A percentile compares a stretch with the other conserved stretches of the same genome.
phyloP scores from a whole-genome alignment of 1,140 invertebrate species.

The Euglossa dilemma region DNA sequence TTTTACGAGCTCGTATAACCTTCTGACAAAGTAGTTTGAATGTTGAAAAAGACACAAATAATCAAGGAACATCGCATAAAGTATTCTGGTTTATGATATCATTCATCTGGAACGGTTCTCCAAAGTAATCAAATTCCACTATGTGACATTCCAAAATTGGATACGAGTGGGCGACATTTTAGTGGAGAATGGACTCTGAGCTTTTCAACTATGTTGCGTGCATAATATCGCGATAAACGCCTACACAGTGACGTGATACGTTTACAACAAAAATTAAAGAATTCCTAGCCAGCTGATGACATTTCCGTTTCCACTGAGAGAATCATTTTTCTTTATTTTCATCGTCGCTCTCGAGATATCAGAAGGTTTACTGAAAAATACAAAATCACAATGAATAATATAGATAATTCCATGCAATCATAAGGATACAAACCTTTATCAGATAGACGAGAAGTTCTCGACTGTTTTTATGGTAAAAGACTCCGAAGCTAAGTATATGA shows the following conservation, averaged over 20 bases:
- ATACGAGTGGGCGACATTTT: slow-evolving; percentile 58
- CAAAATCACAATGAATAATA: too few relatives aligned
- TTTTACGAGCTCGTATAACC: background rate
- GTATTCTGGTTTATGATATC: slow-evolving; percentile 50
- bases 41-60: background rate
- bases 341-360: background rate
- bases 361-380: background rate
- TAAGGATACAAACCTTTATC: background rate
- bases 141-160: slow-evolving; percentile 62
- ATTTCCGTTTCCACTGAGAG: background rate
- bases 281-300: background rate
- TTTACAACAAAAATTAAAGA: background rate
- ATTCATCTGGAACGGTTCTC: slow-evolving; percentile 32
- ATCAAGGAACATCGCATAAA: too few relatives aligned
- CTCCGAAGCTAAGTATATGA: background rate
- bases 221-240: slow-evolving; percentile 14
- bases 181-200: slow-evolving; percentile 8
- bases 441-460: background rate
- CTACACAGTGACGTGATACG: background rate
- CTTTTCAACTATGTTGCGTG: background rate
- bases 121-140: slow-evolving; percentile 31
- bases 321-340: background rate
- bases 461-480: background rate
- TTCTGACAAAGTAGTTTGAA: background rate
- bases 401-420: background rate